phyloP scores from a whole-genome alignment of 2,888 invertebrate genomes.

The Euphydryas editha region DNA sequence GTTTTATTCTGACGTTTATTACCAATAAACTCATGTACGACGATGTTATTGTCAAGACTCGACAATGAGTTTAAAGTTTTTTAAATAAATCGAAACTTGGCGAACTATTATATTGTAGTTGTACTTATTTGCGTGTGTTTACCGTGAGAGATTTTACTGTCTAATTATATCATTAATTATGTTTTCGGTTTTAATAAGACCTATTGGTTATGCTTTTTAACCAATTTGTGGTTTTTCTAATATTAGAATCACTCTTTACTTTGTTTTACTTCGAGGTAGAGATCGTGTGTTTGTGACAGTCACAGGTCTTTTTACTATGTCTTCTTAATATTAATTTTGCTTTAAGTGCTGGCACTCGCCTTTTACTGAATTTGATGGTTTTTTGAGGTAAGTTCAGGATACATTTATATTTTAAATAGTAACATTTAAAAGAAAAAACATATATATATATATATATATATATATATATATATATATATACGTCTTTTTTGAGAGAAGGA shows the following conservation, averaged over 20 bases:
- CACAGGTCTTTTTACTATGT: conserved; percentile 30
- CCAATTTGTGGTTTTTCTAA: not conserved
- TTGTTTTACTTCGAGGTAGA: not conserved
- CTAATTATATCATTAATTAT: not conserved
- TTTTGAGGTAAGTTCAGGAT: too few relatives aligned
- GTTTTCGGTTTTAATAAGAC: not conserved
- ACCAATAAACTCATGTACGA: conserved; percentile 25
- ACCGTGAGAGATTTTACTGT: not conserved
- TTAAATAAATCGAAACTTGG: conserved; percentile 1
- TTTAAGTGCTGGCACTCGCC: conserved; percentile 19
- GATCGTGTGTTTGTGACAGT: conserved; percentile 18
- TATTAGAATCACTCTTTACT: not conserved
- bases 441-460: too few relatives aligned
- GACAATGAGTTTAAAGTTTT: not conserved
- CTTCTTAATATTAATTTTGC: conserved; percentile 20
- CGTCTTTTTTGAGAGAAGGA: too few relatives aligned
- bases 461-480: too few relatives aligned
- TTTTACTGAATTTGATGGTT: conserved; percentile 32
- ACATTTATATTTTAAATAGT: too few relatives aligned
- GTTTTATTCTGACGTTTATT: conserved; percentile 27
- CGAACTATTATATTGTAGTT: not conserved
- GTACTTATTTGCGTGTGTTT: not conserved
- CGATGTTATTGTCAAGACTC: conserved; percentile 12
- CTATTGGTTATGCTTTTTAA: not conserved
- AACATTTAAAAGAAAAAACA: too few relatives aligned